Base-by-base conservation (phyloP, 1,140 invertebrate genomes). In the Drosophila sp. region DNA sequence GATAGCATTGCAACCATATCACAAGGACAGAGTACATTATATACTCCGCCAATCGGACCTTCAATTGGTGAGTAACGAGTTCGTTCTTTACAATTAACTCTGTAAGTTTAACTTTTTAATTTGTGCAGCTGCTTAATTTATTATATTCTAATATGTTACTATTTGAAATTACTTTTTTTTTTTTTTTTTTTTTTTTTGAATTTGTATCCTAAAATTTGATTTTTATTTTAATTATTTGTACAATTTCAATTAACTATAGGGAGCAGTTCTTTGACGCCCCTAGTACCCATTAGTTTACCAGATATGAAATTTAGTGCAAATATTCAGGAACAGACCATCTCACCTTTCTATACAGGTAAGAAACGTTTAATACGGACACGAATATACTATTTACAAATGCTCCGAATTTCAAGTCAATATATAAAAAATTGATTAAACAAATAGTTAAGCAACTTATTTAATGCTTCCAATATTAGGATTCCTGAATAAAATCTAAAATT, bases 251-350 rank as follows among this genome's bases (percentile, higher is more conserved):
- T 41, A 27, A 56, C 45, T 53, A 67, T 92, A 93, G 93, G 93
- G 93, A 92, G 94, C 93, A 94, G 94, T 93, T 94, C 95, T 74
- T 93, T 96, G 92, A 95, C 95, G 76, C 95, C 95, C 70, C 93
- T 96, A 90, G 94, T 95, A 58, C 95, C 95, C 83, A 94, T 96
- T 92, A 95, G 94, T 92, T 95, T 96, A 95, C 95, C 96, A 93
- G 95, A 96, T 90, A 94, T 96, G 93, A 96, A 95, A 93, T 93
- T 95, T 78, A 94, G 93, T 71, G 40, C 80, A 78, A 90, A 89
- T 65, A 67, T 95, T 78, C 94, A 95, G 79, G 94, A 94, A 83
- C 92, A 94, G 82, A 93, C 94, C 76, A 93, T 95, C 90, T 94
- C 94, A 78, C 94, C 95, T 72, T 95, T 95, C 90, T 94, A 95